Conservation (phyloP, 2,888 invertebrate species). For the Limnephilus marmoratus region DNA sequence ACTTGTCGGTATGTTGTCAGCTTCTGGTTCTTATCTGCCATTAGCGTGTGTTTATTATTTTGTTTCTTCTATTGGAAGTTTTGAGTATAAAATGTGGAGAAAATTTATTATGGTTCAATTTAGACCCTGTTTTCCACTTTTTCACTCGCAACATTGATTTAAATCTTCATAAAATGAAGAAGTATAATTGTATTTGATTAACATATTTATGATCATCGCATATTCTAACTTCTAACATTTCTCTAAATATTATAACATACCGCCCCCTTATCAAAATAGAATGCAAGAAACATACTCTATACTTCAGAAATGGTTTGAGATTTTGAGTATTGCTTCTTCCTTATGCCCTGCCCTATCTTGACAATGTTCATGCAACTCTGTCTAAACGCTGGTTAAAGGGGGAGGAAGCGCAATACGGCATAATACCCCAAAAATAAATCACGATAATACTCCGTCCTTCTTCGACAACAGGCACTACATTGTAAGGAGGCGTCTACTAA, state of each 20-base stretch:
- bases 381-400: too few relatives aligned
- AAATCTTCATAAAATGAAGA: not conserved
- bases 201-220: not conserved
- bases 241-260: too few relatives aligned
- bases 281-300: not conserved
- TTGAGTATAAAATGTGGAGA: not conserved
- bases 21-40: not conserved
- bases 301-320: not conserved
- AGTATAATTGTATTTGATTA: not conserved
- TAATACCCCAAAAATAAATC: too few relatives aligned
- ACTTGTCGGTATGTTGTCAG: not conserved
- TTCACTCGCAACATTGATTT: not conserved
- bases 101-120: not conserved
- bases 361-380: too few relatives aligned
- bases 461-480: not conserved
- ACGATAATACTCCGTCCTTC: not conserved
- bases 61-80: not conserved
- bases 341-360: too few relatives aligned
- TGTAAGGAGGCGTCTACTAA: too few relatives aligned
- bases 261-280: too few relatives aligned
- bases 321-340: too few relatives aligned
- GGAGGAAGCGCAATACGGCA: too few relatives aligned
- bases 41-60: not conserved
- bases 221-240: not conserved
- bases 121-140: not conserved